A percentile compares a stretch with the other conserved stretches of the same genome.
phyloP scores from a whole-genome alignment of 2,797 vertebrate species.

The Poecilia wingei region DNA sequence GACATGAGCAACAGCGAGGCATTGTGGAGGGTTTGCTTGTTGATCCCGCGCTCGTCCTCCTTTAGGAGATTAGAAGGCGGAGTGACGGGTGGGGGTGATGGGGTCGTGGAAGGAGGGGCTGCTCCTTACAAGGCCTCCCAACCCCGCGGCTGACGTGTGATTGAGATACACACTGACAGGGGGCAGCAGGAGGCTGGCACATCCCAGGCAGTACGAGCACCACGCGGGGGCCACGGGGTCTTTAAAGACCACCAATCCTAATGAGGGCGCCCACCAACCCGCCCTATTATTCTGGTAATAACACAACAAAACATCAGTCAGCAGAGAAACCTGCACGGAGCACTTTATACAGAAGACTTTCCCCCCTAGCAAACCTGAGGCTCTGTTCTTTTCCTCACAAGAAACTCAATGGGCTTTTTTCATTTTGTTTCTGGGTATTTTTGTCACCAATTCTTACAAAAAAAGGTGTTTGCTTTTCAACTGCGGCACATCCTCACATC shows the following conservation, averaged over 20 bases:
- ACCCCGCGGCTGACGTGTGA: conserved; percentile 81
- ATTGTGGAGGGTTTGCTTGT: conserved; percentile 77
- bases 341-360: background rate
- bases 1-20: conserved; percentile 82
- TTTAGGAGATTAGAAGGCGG: conserved; percentile 88
- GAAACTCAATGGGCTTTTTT: background rate
- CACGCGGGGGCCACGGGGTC: conserved; percentile 68
- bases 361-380: background rate
- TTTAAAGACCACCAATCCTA: conserved; percentile 49
- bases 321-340: conserved; percentile 24
- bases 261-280: conserved; percentile 56
- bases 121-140: conserved; percentile 50
- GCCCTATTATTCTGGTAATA: conserved; percentile 37
- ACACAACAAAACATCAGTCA: conserved; percentile 26
- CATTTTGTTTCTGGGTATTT: background rate
- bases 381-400: background rate
- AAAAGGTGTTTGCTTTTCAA: conserved; percentile 30
- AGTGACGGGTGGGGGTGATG: conserved; percentile 69
- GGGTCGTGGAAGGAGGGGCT: conserved; percentile 34
- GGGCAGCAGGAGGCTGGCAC: conserved; percentile 83
- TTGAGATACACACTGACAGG: conserved; percentile 83
- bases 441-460: conserved; percentile 13
- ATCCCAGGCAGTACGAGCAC: conserved; percentile 75
- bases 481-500: conserved; percentile 23
- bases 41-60: conserved; percentile 86